A percentile compares a stretch with the other conserved stretches of the same genome.
Evolutionary conservation across 2,888 invertebrate genomes (phyloP).

Genomic region (Byasa hedistus): DNA sequence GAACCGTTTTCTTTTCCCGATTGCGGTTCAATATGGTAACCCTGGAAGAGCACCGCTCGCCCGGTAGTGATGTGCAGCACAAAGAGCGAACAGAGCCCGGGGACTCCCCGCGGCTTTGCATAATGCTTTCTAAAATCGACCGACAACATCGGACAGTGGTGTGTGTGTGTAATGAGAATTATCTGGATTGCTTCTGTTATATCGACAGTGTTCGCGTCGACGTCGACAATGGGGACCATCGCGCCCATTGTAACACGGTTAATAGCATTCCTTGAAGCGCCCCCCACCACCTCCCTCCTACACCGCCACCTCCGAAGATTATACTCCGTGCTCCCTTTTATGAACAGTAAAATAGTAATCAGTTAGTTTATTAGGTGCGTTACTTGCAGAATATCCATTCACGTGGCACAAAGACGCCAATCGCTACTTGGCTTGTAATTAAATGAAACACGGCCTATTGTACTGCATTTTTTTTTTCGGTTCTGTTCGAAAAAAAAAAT

Average conservation of each 20-base stretch:
- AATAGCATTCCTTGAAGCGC: slow-evolving; percentile 69
- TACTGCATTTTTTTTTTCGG: not conserved
- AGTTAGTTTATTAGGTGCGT: slow-evolving; percentile 71
- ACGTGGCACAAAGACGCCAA: slow-evolving; percentile 27
- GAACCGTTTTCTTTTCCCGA: not conserved
- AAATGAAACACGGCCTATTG: slow-evolving; percentile 19
- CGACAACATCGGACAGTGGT: slow-evolving; percentile 73
- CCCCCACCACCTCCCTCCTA: slow-evolving; percentile 51
- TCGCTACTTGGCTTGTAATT: slow-evolving; percentile 23
- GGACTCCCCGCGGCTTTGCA: slow-evolving; percentile 71
- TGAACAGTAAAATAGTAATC: slow-evolving; percentile 71
- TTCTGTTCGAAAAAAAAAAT: not conserved
- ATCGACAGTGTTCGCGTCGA: slow-evolving; percentile 64
- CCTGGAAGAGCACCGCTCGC: slow-evolving; percentile 37
- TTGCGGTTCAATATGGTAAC: slow-evolving; percentile 10
- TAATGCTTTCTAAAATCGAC: slow-evolving; percentile 71
- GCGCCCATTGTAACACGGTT: slow-evolving; percentile 62
- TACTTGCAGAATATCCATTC: slow-evolving; percentile 66
- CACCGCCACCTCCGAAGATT: slow-evolving; percentile 58
- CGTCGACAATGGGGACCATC: slow-evolving; percentile 33
- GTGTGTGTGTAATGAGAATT: slow-evolving; percentile 80
- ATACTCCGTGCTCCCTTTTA: slow-evolving; percentile 69
- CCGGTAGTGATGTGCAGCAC: slow-evolving; percentile 72
- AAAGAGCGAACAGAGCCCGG: slow-evolving; percentile 66
- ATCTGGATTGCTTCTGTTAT: slow-evolving; percentile 76